Conservation (phyloP, 2,113 vertebrate species). For the Chaenocephalus aceratus region DNA sequence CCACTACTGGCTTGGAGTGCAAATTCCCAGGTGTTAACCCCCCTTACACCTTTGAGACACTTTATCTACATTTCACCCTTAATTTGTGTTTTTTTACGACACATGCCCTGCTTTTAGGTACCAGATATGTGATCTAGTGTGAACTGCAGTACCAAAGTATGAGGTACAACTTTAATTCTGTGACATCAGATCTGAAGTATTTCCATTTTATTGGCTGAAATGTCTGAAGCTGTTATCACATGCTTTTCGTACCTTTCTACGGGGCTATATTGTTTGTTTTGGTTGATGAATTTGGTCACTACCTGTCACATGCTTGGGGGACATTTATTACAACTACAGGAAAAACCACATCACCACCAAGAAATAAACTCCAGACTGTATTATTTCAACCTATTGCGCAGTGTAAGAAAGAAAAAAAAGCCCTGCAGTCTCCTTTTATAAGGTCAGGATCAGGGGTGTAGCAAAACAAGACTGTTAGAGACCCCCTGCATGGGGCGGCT, state of each 20-base stretch:
- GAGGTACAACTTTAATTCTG: background rate
- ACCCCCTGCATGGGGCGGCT: slow-evolving; percentile 61
- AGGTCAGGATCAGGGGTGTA: slow-evolving; percentile 59
- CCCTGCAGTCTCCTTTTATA: slow-evolving; percentile 33
- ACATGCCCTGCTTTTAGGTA: background rate
- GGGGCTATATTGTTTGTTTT: background rate
- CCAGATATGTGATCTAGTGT: background rate
- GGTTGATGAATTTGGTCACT: background rate
- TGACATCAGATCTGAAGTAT: background rate
- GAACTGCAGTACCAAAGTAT: background rate
- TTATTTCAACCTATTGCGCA: slow-evolving; percentile 29
- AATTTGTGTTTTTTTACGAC: background rate
- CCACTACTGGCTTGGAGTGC: background rate
- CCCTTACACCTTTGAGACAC: too few relatives aligned
- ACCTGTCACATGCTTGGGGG: slow-evolving; percentile 10
- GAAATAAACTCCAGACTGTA: slow-evolving; percentile 12
- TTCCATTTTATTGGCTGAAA: background rate
- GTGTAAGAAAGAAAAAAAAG: slow-evolving; percentile 10
- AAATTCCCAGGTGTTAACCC: background rate
- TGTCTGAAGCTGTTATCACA: background rate
- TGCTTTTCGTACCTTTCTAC: background rate
- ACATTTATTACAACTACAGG: slow-evolving; percentile 5
- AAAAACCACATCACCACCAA: slow-evolving; percentile 29
- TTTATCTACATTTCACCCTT: background rate
- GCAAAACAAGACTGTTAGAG: slow-evolving; percentile 57